Conservation (phyloP, 2,113 vertebrate species). For the Philantomba maxwellii region DNA sequence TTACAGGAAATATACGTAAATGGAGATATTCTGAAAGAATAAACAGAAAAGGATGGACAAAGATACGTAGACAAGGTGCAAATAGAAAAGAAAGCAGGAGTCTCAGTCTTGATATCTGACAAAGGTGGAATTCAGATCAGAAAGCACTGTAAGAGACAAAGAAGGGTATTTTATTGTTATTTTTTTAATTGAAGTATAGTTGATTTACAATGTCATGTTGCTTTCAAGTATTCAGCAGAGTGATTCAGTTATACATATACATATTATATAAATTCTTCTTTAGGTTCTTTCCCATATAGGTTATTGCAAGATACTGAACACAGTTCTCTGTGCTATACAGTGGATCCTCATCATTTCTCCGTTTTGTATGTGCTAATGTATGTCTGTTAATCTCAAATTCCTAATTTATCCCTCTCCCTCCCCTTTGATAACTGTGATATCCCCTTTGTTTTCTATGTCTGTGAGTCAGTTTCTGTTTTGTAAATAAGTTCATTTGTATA, state of each 20-base stretch:
- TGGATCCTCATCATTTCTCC: neutral
- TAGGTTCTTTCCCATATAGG: neutral
- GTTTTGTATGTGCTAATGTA: neutral
- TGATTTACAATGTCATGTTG: neutral
- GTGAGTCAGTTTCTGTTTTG: neutral
- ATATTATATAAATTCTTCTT: neutral
- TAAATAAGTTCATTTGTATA: neutral
- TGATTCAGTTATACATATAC: neutral
- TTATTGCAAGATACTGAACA: neutral
- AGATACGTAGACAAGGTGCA: neutral
- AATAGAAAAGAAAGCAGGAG: neutral
- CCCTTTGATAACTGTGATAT: neutral
- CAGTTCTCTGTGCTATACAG: neutral
- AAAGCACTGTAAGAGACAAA: neutral
- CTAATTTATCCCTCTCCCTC: neutral
- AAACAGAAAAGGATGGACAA: neutral
- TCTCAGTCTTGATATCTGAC: neutral
- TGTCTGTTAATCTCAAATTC: neutral
- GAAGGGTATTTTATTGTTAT: neutral
- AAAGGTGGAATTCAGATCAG: neutral
- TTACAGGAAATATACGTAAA: neutral
- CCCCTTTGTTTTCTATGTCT: neutral
- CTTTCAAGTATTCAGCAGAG: neutral
- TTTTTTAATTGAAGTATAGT: neutral
- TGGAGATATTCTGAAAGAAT: neutral